Evolutionary conservation across 1,140 invertebrate species (phyloP).

Genomic region (Atta texana): DNA sequence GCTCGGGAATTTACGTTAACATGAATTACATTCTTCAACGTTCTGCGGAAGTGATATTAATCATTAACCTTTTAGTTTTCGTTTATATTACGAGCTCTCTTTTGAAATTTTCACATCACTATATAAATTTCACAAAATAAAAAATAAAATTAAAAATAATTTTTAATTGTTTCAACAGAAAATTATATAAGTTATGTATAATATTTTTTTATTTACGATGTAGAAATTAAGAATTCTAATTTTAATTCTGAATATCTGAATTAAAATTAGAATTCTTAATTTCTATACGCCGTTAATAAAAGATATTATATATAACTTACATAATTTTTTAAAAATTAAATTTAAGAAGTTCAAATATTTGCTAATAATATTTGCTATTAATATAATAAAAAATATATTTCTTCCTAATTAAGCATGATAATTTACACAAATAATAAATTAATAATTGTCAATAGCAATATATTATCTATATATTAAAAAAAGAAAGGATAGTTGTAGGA

Average conservation of each 20-base stretch:
- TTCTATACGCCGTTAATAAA: no score
- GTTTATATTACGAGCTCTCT: background rate
- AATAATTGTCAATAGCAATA: conserved; percentile 7
- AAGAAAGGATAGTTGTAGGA: background rate
- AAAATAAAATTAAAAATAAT: background rate
- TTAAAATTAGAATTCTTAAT: no score
- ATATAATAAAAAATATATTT: background rate
- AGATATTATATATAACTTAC: no score
- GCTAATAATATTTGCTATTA: no score
- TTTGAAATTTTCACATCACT: background rate
- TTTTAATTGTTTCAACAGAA: background rate
- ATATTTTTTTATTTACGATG: background rate
- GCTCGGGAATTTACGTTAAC: conserved; percentile 7
- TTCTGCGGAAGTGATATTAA: background rate
- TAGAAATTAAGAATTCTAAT: background rate
- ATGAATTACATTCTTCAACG: conserved; percentile 32
- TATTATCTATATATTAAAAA: background rate
- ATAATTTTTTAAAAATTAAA: background rate
- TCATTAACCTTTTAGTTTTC: background rate
- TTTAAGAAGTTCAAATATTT: background rate
- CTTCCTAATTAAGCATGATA: background rate
- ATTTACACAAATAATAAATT: conserved; percentile 14
- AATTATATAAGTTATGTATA: background rate
- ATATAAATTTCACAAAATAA: background rate
- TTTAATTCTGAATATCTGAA: background rate